phyloP scores from a whole-genome alignment of 2,888 invertebrate species.

The Operophtera brumata region DNA sequence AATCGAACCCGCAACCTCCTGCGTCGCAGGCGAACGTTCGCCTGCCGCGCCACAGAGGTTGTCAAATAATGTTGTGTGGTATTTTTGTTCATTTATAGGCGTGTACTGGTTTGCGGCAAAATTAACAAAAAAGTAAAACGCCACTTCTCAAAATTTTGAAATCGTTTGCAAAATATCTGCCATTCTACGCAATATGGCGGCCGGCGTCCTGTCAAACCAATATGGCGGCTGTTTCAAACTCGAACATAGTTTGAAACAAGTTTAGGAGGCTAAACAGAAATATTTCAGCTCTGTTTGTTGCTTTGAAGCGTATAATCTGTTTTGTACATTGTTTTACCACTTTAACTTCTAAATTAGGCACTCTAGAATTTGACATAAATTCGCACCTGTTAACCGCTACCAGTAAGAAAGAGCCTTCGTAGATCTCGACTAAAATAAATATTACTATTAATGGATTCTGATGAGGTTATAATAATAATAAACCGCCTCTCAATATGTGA shows the following conservation, averaged over 20 bases:
- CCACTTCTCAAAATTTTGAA: not conserved
- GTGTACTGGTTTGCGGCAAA: not conserved
- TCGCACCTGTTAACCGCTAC: too few relatives aligned
- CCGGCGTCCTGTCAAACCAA: conserved; percentile 1
- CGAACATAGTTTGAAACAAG: not conserved
- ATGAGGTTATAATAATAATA: too few relatives aligned
- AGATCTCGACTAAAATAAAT: too few relatives aligned
- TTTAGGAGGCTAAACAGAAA: not conserved
- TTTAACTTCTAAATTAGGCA: conserved; percentile 2
- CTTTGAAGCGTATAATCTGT: conserved; percentile 2
- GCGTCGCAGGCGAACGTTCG: too few relatives aligned
- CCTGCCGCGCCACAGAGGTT: too few relatives aligned
- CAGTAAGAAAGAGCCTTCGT: too few relatives aligned
- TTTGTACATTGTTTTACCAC: not conserved
- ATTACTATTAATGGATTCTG: too few relatives aligned
- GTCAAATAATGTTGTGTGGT: too few relatives aligned
- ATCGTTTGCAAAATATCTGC: not conserved
- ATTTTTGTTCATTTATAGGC: too few relatives aligned
- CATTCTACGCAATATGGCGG: conserved; percentile 3
- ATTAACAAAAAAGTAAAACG: not conserved
- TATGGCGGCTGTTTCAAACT: conserved; percentile 1
- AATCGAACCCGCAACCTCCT: too few relatives aligned
- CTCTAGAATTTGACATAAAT: not conserved
- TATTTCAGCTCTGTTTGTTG: not conserved
- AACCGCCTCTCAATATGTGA: too few relatives aligned